Base-by-base conservation (phyloP, 2,888 invertebrate genomes). In the Autographa pulchrina region DNA sequence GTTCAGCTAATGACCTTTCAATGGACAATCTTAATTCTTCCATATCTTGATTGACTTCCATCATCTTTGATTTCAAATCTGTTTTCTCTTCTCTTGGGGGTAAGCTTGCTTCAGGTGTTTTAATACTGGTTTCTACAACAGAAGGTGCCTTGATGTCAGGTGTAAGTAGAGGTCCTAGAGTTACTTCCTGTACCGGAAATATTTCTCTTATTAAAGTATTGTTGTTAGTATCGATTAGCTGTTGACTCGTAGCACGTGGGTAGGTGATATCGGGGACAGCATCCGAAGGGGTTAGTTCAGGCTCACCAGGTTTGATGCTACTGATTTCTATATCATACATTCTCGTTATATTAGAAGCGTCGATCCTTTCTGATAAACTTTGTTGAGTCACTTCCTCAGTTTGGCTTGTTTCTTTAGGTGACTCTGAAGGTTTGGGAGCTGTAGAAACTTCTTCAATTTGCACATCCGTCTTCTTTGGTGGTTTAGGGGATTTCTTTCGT, bases 21-120 rank as follows among this genome's bases (percentile, higher is more conserved):
- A 96, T 94, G 0, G 95, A 95, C 20, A 91, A 65, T 66, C 93
- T 90, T 61, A 96, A 83, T 65, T 93, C 95, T 80, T 95, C 94
- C 94, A 96, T 93, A 66, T 94, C 95, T 84, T 92, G 89, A 76
- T 93, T 94, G 0, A 95, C 95, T 86, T 95, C 95, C 85, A 94
- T 90, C 83, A 94, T 93, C 90, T 95, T 94, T 0, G 94, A 93
- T 86, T 94, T 94, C 1, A 94, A 82, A 79, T 93, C 93, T 6
- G 91, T 94, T 76, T 93, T 93, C 82, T 93, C 93, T 68, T 86
- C 83, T 62, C 84, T 85, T 48, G 62, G 43, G 20, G 65, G 25
- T 56, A 60, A 9, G 13, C 7, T 54, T 32, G 54, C 11, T 56
- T 63, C 52, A n/a, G 32, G 31, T 16, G 43, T 2, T 8, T 62